Percentiles rank a stretch among this genome's conserved stretches.
Evolutionary conservation across 2,797 vertebrate genomes (phyloP).

Genomic region (Leptatherina wallacei): DNA sequence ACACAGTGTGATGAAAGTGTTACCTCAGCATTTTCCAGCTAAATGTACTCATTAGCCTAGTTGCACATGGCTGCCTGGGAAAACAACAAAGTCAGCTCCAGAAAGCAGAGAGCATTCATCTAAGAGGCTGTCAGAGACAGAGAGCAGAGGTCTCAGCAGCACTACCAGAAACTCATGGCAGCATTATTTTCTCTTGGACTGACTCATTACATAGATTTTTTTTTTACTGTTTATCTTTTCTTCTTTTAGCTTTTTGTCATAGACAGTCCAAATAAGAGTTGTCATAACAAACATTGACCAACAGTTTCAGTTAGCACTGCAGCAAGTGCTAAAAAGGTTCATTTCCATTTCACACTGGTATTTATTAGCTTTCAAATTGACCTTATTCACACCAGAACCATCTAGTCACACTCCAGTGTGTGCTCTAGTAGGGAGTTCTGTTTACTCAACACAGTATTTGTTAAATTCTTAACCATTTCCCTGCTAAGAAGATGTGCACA

Average conservation of each 20-base stretch:
- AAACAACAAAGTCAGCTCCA: conserved; percentile 84
- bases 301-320: conserved; percentile 24
- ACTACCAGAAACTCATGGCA: conserved; percentile 63
- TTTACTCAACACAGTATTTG: neutral
- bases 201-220: conserved; percentile 38
- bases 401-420: neutral
- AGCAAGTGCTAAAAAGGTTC: conserved; percentile 4
- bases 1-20: conserved; percentile 78
- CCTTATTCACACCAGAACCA: neutral
- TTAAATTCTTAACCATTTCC: neutral
- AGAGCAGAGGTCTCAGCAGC: conserved; percentile 79
- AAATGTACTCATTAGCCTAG: conserved; percentile 86
- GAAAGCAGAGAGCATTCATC: conserved; percentile 82
- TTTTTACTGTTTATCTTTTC: conserved; percentile 24
- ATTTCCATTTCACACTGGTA: conserved; percentile 8
- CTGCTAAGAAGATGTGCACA: too few relatives aligned
- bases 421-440: neutral
- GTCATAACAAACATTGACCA: conserved; percentile 17
- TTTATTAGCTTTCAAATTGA: neutral
- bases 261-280: conserved; percentile 18
- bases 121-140: conserved; percentile 78
- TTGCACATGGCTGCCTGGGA: conserved; percentile 84
- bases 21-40: conserved; percentile 82
- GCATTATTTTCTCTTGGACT: conserved; percentile 61
- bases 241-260: conserved; percentile 11